Base-by-base conservation (phyloP, 2,113 vertebrate genomes). In the Coracopsis vasa region DNA sequence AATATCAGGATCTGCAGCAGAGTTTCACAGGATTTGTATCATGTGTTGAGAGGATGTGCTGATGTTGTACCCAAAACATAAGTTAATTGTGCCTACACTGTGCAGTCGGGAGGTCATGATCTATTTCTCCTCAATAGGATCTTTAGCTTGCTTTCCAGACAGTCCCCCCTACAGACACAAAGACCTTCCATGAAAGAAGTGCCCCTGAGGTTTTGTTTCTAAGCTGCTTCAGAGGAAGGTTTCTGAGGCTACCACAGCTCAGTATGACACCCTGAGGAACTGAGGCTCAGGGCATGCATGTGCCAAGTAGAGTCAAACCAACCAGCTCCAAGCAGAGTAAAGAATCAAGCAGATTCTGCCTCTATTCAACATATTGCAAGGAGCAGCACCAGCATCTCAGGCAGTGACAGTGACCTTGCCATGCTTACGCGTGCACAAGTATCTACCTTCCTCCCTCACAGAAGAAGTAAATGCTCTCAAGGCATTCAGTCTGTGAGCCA, bases 371-470 rank as follows among this genome's bases (percentile, higher is more conserved):
- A 0, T 9, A 27, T 9, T 47, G 37, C 35, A 56, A 92, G 41
- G 18, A 70, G 56, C 23, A 88, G 31, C 48, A 39, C 18, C 54
- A 93, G 31, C 19, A 17, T 35, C n/a, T 70, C 2, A 0, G 33
- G 9, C 16, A 74, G 44, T 8, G 16, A 33, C n/a, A 69, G 13
- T 27, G 17, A 70, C 33, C 23, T 8, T 44, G 41, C 28, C 1
- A 0, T 16, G 41, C 14, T 65, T 5, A 1, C 50, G 18, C 10
- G 5, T 42, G 5, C 14, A 29, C 2, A 9, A 37, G 4, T 18
- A 4, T 67, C 28, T 79, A 15, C 25, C 35, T 70, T 44, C n/a
- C 74, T 89, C 13, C 24, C n/a, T 18, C 17, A 25, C 0, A 25
- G 16, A 84, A 37, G 42, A 81, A 84, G 16, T 35, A 80, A 82